Evolutionary conservation across 2,888 invertebrate species (phyloP).

Genomic region (Drosophila mimica): DNA sequence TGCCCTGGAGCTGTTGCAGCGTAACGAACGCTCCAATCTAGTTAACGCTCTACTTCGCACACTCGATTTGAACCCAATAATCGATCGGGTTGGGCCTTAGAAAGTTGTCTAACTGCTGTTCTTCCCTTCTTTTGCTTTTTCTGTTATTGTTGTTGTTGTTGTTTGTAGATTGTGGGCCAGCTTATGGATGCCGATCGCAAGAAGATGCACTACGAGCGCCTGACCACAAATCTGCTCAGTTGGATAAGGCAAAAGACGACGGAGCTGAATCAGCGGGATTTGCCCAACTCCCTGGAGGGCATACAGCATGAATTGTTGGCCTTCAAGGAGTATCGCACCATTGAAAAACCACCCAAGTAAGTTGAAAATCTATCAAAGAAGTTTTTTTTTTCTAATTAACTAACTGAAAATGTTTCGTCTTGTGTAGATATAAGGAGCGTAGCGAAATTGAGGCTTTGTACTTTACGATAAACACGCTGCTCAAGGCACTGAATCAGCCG

Average conservation of each 20-base stretch:
- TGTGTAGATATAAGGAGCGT: conserved; percentile 94
- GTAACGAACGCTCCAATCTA: conserved; percentile 69
- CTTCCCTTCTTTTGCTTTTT: conserved; percentile 24
- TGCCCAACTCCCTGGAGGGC: conserved; percentile 97
- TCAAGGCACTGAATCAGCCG: conserved; percentile 96
- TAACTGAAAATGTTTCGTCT: neutral
- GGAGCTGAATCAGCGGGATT: conserved; percentile 92
- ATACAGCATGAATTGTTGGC: conserved; percentile 95
- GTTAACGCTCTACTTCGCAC: conserved; percentile 78
- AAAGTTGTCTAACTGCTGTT: conserved; percentile 64
- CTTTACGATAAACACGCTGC: conserved; percentile 97
- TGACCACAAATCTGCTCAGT: conserved; percentile 93
- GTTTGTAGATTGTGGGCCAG: conserved; percentile 96
- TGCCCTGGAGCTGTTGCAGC: conserved; percentile 62
- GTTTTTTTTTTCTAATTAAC: neutral
- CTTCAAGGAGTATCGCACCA: conserved; percentile 98
- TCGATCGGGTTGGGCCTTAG: conserved; percentile 62
- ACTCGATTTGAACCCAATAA: conserved; percentile 45
- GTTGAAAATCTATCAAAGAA: conserved; percentile 66
- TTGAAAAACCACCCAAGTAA: conserved; percentile 98
- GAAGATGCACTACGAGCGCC: conserved; percentile 94
- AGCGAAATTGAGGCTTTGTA: conserved; percentile 98
- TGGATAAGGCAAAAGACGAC: conserved; percentile 96
- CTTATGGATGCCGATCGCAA: conserved; percentile 97
- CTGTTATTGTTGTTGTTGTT: neutral